These are phyloP conservation scores for Riparia riparia DNA, from an alignment of 2,113 vertebrate species.

Conservation along the genomic window DNA sequence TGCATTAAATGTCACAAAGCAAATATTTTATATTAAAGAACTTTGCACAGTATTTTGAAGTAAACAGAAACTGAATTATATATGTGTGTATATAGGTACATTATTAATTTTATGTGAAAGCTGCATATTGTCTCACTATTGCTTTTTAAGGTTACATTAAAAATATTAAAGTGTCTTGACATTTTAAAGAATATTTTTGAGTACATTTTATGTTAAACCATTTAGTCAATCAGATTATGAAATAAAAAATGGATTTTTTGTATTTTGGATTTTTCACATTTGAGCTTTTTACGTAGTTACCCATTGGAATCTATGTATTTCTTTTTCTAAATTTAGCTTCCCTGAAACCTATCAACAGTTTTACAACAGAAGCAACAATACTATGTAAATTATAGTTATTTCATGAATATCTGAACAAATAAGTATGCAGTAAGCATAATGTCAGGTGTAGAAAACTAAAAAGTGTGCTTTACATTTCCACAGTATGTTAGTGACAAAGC, in stretches of 20 bases:
- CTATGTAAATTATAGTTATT: background rate
- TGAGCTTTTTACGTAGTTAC: background rate
- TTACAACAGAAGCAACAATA: background rate
- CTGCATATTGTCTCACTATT: background rate
- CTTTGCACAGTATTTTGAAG: background rate
- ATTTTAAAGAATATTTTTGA: background rate
- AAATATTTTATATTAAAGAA: background rate
- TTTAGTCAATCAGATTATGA: background rate
- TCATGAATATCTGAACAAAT: background rate
- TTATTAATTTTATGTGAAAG: background rate
- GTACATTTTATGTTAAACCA: background rate
- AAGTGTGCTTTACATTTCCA: background rate
- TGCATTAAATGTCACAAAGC: background rate
- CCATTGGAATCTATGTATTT: background rate
- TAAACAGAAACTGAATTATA: background rate
- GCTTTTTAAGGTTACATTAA: background rate
- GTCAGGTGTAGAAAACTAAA: rapidly evolving
- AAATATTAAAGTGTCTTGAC: background rate
- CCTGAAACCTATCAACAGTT: background rate
- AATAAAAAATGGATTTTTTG: background rate
- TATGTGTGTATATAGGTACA: background rate
- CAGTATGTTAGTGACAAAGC: background rate
- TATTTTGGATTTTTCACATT: background rate
- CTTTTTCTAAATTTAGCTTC: background rate
- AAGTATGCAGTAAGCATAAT: background rate